Base-by-base conservation (phyloP, 2,113 vertebrate genomes). In the Charina bottae region DNA sequence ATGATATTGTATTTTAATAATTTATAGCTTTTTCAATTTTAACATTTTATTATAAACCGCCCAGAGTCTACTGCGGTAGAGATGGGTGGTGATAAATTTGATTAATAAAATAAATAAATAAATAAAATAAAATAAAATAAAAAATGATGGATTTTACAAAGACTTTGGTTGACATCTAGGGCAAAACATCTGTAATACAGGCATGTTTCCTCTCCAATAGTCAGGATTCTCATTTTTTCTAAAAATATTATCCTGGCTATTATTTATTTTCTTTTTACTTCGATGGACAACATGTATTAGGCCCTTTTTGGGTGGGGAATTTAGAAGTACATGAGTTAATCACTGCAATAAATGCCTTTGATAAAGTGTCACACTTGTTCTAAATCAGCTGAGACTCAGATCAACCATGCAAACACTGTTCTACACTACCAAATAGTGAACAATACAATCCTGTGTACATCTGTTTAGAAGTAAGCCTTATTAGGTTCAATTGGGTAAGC, bases 341-440 rank as follows among this genome's bases (percentile, higher is more conserved):
- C 72, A 84, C 28, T 33, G 37, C 86, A 60, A 13, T 23, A 83
- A 78, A 7, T 46, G 55, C 17, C 17, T 88, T 88, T 85, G 83
- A 85, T 85, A 59, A 88, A 92, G 19, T 46, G 53, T 26, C 91
- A 92, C 64, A 92, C 46, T 85, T 87, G 13, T 88, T 83, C 37
- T 88, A 83, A 78, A 46, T 54, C 86, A 33, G 37, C 55, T 58
- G 86, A 83, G 19, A 49, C 11, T 60, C 37, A 49, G n/a, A 10
- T 91, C 85, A 72, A 68, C 54, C 78, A 42, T 33, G 64, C 1
- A 33, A 72, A 33, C 49, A 17, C 26, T 21, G 33, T 46, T 58
- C 19, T 21, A n/a, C 33, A 2, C 8, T 53, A 49, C 19, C 49
- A 33, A 54, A 68, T 64, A 28, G 10, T 78, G 88, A 72, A 55